These are phyloP conservation scores for Caenorhabditis remanei DNA, from an alignment of 1,140 invertebrate species.

Conservation along the genomic window DNA sequence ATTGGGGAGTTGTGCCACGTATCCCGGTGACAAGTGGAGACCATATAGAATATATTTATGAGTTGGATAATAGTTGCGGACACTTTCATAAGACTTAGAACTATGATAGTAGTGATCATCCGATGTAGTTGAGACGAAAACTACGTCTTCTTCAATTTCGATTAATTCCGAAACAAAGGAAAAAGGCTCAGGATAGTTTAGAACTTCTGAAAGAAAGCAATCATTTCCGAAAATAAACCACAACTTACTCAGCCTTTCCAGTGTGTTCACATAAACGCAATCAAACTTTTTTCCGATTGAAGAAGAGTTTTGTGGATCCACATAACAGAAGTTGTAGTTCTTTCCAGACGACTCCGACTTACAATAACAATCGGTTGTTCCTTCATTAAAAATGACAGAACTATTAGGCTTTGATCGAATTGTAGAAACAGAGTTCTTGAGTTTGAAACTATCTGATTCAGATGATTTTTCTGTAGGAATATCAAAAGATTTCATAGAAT, in stretches of 20 bases:
- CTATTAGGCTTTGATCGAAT: too few species aligned
- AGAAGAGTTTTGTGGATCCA: neutral
- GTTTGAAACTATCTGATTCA: too few species aligned
- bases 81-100: neutral
- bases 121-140: neutral
- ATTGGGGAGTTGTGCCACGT: neutral
- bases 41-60: neutral
- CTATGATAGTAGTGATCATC: neutral
- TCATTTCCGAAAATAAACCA: neutral
- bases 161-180: neutral
- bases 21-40: neutral
- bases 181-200: neutral
- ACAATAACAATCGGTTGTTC: neutral
- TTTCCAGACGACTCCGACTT: neutral
- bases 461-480: too few species aligned
- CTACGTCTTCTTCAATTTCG: neutral
- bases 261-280: neutral
- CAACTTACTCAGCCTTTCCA: neutral
- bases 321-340: neutral
- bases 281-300: neutral
- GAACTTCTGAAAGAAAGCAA: neutral
- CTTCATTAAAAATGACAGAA: too few species aligned
- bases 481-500: too few species aligned
- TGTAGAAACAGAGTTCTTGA: too few species aligned
- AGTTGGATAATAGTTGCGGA: neutral